Conservation (phyloP, 2,797 vertebrate genomes). For the Molossus alvarezi region DNA sequence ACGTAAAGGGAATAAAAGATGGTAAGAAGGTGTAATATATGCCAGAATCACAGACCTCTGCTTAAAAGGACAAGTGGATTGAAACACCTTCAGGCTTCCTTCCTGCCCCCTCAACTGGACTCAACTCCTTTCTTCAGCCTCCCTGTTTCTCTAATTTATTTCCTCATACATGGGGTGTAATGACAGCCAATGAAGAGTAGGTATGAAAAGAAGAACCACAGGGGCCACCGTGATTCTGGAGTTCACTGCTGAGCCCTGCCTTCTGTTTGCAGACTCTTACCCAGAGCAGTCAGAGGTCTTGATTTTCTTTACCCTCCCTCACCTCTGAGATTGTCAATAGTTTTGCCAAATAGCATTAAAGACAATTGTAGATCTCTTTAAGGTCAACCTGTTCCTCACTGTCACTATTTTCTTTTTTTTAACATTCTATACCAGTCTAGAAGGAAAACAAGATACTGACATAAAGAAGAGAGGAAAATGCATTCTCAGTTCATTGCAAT, state of each 20-base stretch:
- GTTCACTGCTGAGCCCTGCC: background rate
- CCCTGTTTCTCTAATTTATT: background rate
- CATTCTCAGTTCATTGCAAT: background rate
- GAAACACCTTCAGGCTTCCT: background rate
- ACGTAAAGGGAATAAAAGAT: background rate
- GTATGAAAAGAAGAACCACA: background rate
- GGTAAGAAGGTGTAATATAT: background rate
- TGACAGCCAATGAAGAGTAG: background rate
- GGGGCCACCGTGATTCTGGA: fast-evolving
- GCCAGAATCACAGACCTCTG: background rate
- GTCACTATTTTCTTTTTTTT: background rate
- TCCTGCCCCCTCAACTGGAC: background rate
- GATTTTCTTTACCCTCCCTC: background rate
- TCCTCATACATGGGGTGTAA: background rate
- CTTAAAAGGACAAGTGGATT: background rate
- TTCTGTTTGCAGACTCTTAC: background rate
- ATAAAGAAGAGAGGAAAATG: background rate
- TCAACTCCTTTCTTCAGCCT: background rate
- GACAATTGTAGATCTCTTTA: background rate
- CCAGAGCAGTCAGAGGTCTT: background rate
- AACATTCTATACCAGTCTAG: background rate
- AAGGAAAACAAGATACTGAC: background rate
- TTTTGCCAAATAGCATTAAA: background rate
- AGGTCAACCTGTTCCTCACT: background rate
- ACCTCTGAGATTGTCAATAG: background rate